Evolutionary conservation across 2,113 vertebrate species (phyloP), one percentile per base, ranked within the genome.

Genomic region (Nothobranchius kuhntae): DNA sequence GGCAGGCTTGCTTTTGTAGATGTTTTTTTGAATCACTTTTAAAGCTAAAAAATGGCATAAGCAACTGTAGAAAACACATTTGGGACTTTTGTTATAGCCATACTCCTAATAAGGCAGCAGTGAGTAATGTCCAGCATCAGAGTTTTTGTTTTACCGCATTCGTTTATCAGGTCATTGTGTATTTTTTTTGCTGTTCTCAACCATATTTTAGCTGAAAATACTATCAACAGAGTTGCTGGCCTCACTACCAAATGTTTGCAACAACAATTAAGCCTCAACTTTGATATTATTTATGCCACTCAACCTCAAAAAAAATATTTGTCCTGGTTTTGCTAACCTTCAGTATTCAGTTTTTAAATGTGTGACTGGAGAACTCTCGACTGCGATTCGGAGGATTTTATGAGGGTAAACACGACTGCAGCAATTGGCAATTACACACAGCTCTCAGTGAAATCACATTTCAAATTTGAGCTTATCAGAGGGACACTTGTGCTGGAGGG

Each of bases 401-500:
- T 15, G 21, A 50, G 30, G 14, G 47, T 7, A 48, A 61, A 48
- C 30, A 13, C 15, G 10, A 17, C 30, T n/a, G 46, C 10, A 38
- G 60, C 60, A 38, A 36, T 51, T 35, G 2, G 46, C 60, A 60
- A 46, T 62, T 50, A 62, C n/a, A 9, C 30, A 38, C 13, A 36
- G 15, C 9, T 62, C 15, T 50, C 10, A 7, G n/a, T 51, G 30
- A 51, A 51, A 21, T 63, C 13, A 35, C 54, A 35, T 48, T 56
- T 63, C 56, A 65, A 51, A 59, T 57, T 53, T 47, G 46, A 61
- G 65, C 6, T 65, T 6, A 67, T 79, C 77, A 73, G 72, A 38
- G 44, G 53, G n/a, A 75, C 71, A 65, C 80, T 89, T 54, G 44
- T 61, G 78, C 30, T 65, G 51, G 51, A 84, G 66, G 50, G 65